Evolutionary conservation across 2,113 vertebrate species (phyloP), one percentile per base, ranked within the genome.

Genomic region (Epinephelus lanceolatus): DNA sequence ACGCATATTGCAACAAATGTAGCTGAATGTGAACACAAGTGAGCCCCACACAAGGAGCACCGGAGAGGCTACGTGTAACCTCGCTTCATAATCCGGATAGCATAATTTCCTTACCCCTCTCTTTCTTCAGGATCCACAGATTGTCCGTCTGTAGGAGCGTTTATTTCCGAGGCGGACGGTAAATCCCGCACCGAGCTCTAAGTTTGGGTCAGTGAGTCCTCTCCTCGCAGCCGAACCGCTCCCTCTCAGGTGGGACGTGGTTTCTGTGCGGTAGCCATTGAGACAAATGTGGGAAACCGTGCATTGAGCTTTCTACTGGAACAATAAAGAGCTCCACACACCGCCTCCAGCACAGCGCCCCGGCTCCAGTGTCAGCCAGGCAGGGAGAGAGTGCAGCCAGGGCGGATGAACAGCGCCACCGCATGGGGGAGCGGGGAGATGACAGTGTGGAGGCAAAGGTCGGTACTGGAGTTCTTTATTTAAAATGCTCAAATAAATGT

Each of bases 221-320:
- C 30, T 52, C 18, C 11, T 60, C 62, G 21, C 49, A 60, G 71
- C 77, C 14, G 60, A 60, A 23, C 74, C 85, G 60, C 90, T 88
- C 77, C 61, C 86, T 85, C 86, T 94, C 89, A 92, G 89, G 81
- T 83, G 84, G 90, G 90, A 91, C 91, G 88, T 78, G 85, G 78
- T 78, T 70, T 76, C 68, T 57, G 80, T 1, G 68, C 10, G 68
- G 91, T 47, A 61, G 89, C 91, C 93, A 94, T 93, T 83, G 85
- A 83, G 15, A 74, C 78, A 61, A 94, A 83, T 80, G 88, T 66
- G 77, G 71, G 33, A 72, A 85, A 71, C 78, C 84, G 71, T 25
- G 81, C 59, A n/a, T 6, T 1, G 77, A 67, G 86, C 77, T 81
- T 78, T 80, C 72, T 33, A 15, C 74, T 55, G 75, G 88, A 91